Percentiles rank a stretch among this genome's conserved stretches.
Conservation (phyloP, 2,113 vertebrate species). For the Dermatemys mawii region DNA sequence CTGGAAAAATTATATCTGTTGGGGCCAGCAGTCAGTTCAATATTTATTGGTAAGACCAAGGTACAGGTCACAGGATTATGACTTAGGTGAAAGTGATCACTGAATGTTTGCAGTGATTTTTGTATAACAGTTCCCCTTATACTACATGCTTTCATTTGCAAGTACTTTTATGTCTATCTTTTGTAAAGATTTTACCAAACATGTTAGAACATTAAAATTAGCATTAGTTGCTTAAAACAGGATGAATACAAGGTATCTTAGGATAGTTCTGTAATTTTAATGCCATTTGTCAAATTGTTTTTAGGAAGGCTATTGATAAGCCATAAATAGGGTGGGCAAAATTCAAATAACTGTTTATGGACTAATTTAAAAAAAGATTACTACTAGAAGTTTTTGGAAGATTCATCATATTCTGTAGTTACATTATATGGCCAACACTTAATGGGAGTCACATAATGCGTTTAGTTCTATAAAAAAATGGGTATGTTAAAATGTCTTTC, state of each 20-base stretch:
- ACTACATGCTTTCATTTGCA: background rate
- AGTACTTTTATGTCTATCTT: background rate
- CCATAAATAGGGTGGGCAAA: background rate
- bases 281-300: constrained; percentile 14
- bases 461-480: constrained; percentile 17
- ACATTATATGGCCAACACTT: background rate
- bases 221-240: background rate
- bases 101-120: background rate
- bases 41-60: background rate
- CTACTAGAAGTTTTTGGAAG: constrained; percentile 27
- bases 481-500: background rate
- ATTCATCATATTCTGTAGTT: constrained; percentile 18
- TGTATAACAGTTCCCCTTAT: background rate
- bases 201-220: background rate
- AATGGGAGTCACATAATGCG: background rate
- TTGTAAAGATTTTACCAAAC: background rate
- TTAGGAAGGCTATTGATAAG: background rate
- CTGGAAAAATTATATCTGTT: background rate
- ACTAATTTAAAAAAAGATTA: constrained; percentile 48
- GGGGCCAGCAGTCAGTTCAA: rapidly evolving
- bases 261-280: background rate
- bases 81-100: background rate
- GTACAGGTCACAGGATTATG: background rate
- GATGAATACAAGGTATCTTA: constrained; percentile 27
- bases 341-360: background rate